Conservation (phyloP, 2,888 invertebrate species). For the Eupithecia vulgata region DNA sequence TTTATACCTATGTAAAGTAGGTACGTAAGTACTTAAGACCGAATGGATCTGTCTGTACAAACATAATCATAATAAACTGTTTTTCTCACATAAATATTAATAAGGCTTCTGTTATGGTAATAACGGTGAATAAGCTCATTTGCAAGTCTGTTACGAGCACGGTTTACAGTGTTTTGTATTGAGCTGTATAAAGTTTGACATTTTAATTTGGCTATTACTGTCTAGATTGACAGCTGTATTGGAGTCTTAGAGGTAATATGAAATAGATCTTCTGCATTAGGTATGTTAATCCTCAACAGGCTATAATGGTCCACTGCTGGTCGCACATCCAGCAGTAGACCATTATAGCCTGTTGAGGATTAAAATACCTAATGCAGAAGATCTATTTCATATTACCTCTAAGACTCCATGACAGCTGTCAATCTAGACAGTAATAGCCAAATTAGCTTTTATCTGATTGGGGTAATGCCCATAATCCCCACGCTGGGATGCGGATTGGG, state of each 20-base stretch:
- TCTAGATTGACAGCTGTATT: background rate
- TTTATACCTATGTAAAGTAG: background rate
- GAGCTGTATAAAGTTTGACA: constrained; percentile 4
- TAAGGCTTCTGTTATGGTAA: constrained; percentile 41
- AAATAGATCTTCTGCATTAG: background rate
- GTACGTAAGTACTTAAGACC: background rate
- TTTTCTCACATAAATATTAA: constrained; percentile 21
- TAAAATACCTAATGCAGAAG: no score
- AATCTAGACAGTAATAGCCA: no score
- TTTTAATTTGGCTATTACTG: constrained; percentile 13
- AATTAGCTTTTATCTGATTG: no score
- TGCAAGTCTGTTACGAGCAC: constrained; percentile 43
- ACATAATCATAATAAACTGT: background rate
- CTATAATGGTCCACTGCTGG: no score
- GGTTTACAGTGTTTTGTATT: constrained; percentile 15
- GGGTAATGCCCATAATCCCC: no score
- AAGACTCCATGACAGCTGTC: no score
- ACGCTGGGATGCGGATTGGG: no score
- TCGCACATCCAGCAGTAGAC: no score
- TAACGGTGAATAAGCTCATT: constrained; percentile 52
- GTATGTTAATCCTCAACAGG: no score
- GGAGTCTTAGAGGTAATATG: background rate
- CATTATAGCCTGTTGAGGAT: no score
- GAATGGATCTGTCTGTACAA: background rate
- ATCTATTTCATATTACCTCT: no score